phyloP scores from a whole-genome alignment of 2,888 invertebrate species.

The Machimus rusticus region DNA sequence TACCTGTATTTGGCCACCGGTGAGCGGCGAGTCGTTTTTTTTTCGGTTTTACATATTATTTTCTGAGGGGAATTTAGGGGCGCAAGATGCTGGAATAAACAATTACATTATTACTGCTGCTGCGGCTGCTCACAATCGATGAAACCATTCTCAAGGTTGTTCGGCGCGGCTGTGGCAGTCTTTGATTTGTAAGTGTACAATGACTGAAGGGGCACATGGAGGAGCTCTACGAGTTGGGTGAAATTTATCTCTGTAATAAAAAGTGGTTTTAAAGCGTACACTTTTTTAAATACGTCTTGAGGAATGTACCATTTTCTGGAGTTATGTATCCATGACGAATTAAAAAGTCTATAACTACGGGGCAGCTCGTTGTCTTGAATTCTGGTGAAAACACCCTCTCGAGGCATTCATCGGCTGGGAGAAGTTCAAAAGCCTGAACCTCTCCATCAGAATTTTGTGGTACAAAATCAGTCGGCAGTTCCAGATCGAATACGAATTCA shows the following conservation, averaged over 20 bases:
- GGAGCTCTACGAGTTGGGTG: constrained; percentile 82
- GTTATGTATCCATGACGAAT: constrained; percentile 89
- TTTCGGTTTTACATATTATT: not conserved
- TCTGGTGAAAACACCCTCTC: constrained; percentile 82
- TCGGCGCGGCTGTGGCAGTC: not conserved
- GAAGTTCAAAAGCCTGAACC: constrained; percentile 88
- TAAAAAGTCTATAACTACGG: constrained; percentile 90
- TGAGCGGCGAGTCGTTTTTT: not conserved
- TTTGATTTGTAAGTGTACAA: constrained; percentile 70
- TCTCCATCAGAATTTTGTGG: constrained; percentile 96
- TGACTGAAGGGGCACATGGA: constrained; percentile 87
- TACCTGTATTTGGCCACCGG: constrained; percentile 4
- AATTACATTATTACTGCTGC: not conserved
- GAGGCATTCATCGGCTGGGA: constrained; percentile 83
- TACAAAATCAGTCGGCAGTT: constrained; percentile 86
- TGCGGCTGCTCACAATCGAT: constrained; percentile 15
- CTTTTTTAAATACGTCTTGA: not conserved
- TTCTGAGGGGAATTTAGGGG: not conserved
- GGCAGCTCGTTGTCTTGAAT: constrained; percentile 93
- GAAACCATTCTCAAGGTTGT: constrained; percentile 52
- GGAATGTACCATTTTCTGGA: constrained; percentile 82
- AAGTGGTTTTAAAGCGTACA: constrained; percentile 34
- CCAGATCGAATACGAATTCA: constrained; percentile 92
- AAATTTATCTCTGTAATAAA: constrained; percentile 79
- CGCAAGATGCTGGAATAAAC: not conserved